These are phyloP conservation scores for Frieseomelitta varia DNA, from an alignment of 1,140 invertebrate genomes.

Conservation along the genomic window DNA sequence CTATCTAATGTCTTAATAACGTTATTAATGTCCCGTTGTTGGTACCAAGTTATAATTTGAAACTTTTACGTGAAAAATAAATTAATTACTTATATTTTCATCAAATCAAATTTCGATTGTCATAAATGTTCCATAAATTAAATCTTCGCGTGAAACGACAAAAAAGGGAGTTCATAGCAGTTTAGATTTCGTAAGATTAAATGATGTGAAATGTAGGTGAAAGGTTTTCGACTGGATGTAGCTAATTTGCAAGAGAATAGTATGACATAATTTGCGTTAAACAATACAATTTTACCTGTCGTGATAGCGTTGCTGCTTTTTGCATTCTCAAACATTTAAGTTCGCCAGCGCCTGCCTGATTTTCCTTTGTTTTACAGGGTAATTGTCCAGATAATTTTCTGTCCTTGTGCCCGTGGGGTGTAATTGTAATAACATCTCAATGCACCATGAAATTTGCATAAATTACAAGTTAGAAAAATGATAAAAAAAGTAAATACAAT, in stretches of 20 bases:
- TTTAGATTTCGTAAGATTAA: background rate
- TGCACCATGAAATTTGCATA: background rate
- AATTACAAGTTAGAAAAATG: background rate
- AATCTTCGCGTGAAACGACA: background rate
- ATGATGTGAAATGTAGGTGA: background rate
- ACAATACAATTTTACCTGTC: background rate
- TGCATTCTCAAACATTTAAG: background rate
- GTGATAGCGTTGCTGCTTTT: background rate
- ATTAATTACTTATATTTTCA: background rate
- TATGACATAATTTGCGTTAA: slow-evolving; percentile 6
- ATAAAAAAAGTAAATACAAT: background rate
- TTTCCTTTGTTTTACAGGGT: background rate
- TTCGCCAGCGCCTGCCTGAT: background rate
- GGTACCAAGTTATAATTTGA: background rate
- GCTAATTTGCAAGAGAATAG: background rate
- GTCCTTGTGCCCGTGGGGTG: background rate
- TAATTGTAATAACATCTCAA: background rate
- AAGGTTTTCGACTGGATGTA: background rate
- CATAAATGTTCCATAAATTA: background rate
- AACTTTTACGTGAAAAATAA: background rate
- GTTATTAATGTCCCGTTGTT: background rate
- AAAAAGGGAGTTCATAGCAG: background rate
- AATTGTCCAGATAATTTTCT: background rate
- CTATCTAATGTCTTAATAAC: too few relatives aligned
- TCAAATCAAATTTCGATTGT: background rate